Conservation (phyloP, 2,797 vertebrate genomes). For the Myioborus melanocephalus region DNA sequence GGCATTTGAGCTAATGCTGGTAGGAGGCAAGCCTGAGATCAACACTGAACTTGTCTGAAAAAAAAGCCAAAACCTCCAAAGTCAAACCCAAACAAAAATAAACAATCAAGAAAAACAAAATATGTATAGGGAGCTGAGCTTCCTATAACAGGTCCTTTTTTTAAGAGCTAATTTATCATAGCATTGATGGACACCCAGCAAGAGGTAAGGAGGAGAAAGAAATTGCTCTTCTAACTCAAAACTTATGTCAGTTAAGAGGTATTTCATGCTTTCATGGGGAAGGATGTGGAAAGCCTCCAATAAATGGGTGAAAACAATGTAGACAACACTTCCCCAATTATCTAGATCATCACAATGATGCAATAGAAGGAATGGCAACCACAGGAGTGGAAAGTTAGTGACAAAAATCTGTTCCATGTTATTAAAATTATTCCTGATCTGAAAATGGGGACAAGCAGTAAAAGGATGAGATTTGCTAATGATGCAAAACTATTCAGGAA, state of each 20-base stretch:
- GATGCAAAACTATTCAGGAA: not conserved
- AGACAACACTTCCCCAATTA: not conserved
- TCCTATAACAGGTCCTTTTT: not conserved
- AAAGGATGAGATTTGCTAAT: not conserved
- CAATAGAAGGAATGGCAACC: not conserved
- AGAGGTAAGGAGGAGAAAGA: not conserved
- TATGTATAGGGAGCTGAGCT: not conserved
- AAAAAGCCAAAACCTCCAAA: fast-evolving
- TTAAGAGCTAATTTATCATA: not conserved
- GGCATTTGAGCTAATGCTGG: not conserved
- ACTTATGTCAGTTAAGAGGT: not conserved
- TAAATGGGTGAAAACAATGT: not conserved
- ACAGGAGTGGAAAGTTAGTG: not conserved
- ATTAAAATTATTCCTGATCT: not conserved
- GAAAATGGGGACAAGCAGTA: not conserved
- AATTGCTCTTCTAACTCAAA: not conserved
- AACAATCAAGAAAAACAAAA: not conserved
- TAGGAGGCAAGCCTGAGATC: not conserved
- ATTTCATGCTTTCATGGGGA: not conserved
- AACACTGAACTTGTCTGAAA: not conserved
- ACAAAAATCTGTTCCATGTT: not conserved
- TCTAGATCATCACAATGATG: not conserved
- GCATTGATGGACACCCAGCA: not conserved
- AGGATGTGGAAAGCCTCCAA: not conserved
- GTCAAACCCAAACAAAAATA: not conserved